These are phyloP conservation scores for Allygus modestus DNA, from an alignment of 2,888 invertebrate species.

Conservation along the genomic window DNA sequence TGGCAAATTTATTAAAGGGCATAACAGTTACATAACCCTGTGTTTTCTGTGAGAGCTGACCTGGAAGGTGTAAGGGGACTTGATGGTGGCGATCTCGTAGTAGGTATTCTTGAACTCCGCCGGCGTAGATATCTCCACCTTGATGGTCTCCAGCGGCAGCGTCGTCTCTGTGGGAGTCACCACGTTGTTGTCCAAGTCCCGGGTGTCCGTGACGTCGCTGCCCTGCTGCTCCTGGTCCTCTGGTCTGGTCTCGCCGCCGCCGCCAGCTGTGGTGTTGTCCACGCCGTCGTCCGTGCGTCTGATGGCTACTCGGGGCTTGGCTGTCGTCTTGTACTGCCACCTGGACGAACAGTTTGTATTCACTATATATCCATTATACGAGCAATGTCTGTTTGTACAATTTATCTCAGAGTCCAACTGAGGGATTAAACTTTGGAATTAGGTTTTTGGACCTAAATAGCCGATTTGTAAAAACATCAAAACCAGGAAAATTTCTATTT, in stretches of 20 bases:
- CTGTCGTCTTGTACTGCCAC: constrained; percentile 94
- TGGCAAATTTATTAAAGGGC: too few relatives aligned
- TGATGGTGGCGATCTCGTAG: constrained; percentile 93
- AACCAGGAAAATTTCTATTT: too few relatives aligned
- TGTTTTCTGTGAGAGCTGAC: constrained; percentile 77
- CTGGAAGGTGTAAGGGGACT: constrained; percentile 94
- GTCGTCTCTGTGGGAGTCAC: constrained; percentile 73
- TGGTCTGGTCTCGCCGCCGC: background rate
- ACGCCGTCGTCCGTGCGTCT: constrained; percentile 81
- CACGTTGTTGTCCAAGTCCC: constrained; percentile 71
- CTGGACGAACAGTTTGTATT: constrained; percentile 75
- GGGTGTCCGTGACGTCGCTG: constrained; percentile 75
- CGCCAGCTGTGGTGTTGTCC: constrained; percentile 50
- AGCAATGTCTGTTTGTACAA: too few relatives aligned
- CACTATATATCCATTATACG: background rate
- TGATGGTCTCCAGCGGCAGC: constrained; percentile 86
- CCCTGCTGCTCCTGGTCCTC: constrained; percentile 87
- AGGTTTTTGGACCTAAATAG: too few relatives aligned
- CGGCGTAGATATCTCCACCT: constrained; percentile 93
- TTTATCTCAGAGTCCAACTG: too few relatives aligned
- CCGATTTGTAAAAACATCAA: too few relatives aligned
- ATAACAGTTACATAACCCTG: too few relatives aligned
- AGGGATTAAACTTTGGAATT: too few relatives aligned
- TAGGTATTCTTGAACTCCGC: constrained; percentile 91
- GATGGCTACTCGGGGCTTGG: constrained; percentile 90